A percentile compares a stretch with the other conserved stretches of the same genome.
Evolutionary conservation across 2,888 invertebrate genomes (phyloP).

Genomic region (Dendrolimus pini): DNA sequence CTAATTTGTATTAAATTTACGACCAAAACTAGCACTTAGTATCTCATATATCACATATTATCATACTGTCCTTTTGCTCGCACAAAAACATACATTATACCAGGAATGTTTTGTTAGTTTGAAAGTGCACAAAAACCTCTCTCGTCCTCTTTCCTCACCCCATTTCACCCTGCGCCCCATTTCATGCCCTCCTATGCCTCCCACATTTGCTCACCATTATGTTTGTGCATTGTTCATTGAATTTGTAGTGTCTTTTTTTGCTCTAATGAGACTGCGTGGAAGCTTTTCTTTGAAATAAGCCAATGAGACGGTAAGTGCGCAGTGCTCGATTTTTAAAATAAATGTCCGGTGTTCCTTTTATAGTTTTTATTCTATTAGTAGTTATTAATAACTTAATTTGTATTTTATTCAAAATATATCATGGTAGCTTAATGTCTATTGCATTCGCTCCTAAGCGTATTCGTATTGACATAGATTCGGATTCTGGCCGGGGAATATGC

Average conservation of each 20-base stretch:
- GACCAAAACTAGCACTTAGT: neutral
- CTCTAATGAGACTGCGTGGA: constrained; percentile 1
- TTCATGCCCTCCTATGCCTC: constrained; percentile 4
- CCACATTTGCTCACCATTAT: constrained; percentile 21
- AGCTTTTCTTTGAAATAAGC: constrained; percentile 4
- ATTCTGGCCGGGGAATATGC: neutral
- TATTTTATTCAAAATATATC: neutral
- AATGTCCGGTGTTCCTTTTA: neutral
- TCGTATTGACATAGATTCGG: neutral
- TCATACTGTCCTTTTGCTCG: constrained; percentile 2
- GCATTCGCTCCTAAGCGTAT: neutral
- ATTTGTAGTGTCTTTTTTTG: constrained; percentile 27
- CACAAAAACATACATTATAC: constrained; percentile 18
- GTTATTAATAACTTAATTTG: neutral
- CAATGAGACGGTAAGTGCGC: constrained; percentile 6
- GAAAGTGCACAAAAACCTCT: constrained; percentile 5
- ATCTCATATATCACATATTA: constrained; percentile 4
- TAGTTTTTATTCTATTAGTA: too few relatives aligned
- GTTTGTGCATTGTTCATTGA: constrained; percentile 41
- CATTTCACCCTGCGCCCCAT: constrained; percentile 8
- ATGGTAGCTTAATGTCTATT: neutral
- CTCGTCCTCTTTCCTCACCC: constrained; percentile 8
- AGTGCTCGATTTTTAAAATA: neutral
- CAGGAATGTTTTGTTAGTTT: constrained; percentile 5
- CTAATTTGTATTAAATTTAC: neutral